Evolutionary conservation across 2,888 invertebrate genomes (phyloP).

Genomic region (Hoplodrina ambigua): DNA sequence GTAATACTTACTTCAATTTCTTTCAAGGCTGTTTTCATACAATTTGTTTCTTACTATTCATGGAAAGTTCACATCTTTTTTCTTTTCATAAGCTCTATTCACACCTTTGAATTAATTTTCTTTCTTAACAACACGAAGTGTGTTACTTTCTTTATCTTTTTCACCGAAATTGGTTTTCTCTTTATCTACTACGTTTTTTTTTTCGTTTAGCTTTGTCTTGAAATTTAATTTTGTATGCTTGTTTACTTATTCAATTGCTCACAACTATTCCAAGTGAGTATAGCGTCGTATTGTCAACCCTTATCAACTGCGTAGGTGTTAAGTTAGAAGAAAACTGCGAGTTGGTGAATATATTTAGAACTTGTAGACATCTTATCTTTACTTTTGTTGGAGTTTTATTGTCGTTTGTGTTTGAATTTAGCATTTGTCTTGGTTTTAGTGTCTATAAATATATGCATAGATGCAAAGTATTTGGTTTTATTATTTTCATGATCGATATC

Average conservation of each 20-base stretch:
- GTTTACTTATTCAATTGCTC: conserved; percentile 61
- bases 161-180: conserved; percentile 28
- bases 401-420: background rate
- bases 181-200: conserved; percentile 22
- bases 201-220: conserved; percentile 37
- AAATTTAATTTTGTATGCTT: conserved; percentile 60
- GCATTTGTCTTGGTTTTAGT: background rate
- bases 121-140: conserved; percentile 6
- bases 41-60: background rate
- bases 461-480: background rate
- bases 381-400: background rate
- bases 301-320: conserved; percentile 55
- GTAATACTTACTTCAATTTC: background rate
- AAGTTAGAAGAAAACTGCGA: conserved; percentile 45
- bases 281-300: conserved; percentile 66
- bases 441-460: too few species aligned
- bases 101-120: conserved; percentile 12
- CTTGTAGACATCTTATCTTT: background rate
- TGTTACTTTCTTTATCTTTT: conserved; percentile 26
- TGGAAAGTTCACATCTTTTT: background rate
- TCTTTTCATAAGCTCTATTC: conserved; percentile 11
- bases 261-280: conserved; percentile 57
- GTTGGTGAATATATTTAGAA: background rate
- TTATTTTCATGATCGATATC: background rate
- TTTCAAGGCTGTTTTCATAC: background rate